Evolutionary conservation across 2,797 vertebrate genomes (phyloP).

Genomic region (Galagoides demidoff): DNA sequence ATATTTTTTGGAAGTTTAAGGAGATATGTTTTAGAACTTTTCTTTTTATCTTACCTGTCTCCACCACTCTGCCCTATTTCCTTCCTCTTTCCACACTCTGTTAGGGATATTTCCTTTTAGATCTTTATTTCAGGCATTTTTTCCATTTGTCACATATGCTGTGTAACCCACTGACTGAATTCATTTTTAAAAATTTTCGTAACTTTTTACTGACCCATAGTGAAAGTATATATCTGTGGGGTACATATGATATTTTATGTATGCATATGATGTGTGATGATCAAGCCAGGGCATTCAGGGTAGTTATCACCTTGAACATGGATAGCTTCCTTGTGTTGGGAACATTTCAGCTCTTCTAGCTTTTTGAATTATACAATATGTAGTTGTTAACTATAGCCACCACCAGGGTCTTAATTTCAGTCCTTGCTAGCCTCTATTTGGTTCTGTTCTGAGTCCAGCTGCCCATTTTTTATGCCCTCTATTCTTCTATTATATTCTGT

Average conservation of each 20-base stretch:
- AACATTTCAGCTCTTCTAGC: not conserved
- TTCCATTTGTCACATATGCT: not conserved
- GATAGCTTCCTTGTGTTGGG: not conserved
- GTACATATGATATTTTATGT: not conserved
- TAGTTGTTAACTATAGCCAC: not conserved
- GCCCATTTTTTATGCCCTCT: not conserved
- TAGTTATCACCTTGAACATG: not conserved
- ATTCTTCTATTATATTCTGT: not conserved
- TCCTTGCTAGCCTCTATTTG: not conserved
- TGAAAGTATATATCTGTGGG: not conserved
- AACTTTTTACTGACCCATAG: not conserved
- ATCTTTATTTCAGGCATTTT: rapidly evolving
- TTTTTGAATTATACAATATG: not conserved
- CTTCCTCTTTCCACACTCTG: not conserved
- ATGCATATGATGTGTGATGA: not conserved
- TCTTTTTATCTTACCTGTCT: not conserved
- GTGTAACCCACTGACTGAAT: not conserved
- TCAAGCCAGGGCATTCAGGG: not conserved
- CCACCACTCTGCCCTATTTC: not conserved
- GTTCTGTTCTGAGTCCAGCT: not conserved
- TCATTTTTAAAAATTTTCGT: not conserved
- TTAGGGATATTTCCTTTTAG: not conserved
- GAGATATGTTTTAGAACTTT: not conserved
- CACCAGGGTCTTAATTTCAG: not conserved
- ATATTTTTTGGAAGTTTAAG: not conserved